Evolutionary conservation across 2,113 vertebrate genomes (phyloP), one percentile per base, ranked within the genome.

Genomic region (Ceyx margarethae): DNA sequence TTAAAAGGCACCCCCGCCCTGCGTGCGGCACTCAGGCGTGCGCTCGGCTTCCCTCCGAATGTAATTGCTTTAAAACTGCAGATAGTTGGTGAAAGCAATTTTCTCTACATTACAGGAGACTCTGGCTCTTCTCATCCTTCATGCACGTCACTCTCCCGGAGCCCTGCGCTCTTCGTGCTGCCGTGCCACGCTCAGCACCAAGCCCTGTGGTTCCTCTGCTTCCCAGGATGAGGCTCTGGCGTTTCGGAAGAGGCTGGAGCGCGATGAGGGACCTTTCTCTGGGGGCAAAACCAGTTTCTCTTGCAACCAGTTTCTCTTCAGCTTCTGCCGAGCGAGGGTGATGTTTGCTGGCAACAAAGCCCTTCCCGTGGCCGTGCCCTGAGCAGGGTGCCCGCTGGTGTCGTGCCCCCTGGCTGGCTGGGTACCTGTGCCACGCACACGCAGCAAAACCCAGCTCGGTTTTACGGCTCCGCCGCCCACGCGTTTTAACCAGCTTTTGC

Each of bases 1-100:
- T 94, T 54, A 81, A 74, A 91, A 61, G 3, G 19, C 10, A 23
- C 57, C 5, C 2, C 5, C 2, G 48, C 81, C 37, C 3, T 10
- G 65, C 43, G 4, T 62, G 2, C 50, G 76, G 94, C 23, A 10
- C 93, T 96, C 91, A 81, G 89, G 46, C 26, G 3, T 45, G 83
- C 93, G 96, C 93, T 94, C 88, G 7, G 96, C 95, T 96, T 95
- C 84, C 93, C 95, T 93, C 90, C 81, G 85, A 67, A 89, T 90
- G 89, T 97, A 97, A 97, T 97, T 97, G 96, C 96, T 97, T 97
- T 95, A 92, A 93, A 97, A 95, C 95, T 95, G 96, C 78, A 90
- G 89, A 95, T 77, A 93, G 96, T 91, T 97, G 96, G 93, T 35
- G 62, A 97, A 96, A 94, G 95, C 95, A 97, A 97, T 97, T 97